Percentiles rank a stretch among this genome's conserved stretches.
Evolutionary conservation across 35 echinoderm and acorn worm genomes (phyloP).

Genomic region (Lytechinus variegatus): DNA sequence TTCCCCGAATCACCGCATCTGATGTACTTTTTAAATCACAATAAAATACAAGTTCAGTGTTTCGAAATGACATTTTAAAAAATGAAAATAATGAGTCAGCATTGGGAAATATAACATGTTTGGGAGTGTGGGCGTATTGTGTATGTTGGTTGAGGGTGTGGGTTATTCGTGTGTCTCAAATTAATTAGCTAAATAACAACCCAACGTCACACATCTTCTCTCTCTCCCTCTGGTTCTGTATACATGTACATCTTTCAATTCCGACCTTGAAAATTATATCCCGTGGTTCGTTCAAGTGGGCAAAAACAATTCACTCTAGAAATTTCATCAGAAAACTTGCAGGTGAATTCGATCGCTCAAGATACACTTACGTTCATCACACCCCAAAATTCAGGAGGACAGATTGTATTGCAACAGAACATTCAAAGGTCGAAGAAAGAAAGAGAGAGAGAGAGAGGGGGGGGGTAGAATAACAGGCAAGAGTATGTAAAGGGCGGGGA

Average conservation of each 20-base stretch:
- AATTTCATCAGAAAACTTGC: background rate
- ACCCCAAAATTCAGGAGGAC: background rate
- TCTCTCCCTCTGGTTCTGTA: background rate
- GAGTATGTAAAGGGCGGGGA: no score
- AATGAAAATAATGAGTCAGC: no score
- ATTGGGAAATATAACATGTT: no score
- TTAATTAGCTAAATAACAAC: no score
- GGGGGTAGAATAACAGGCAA: no score
- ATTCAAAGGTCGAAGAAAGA: background rate
- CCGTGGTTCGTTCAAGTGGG: background rate
- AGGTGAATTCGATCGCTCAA: background rate
- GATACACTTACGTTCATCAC: background rate
- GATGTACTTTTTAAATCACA: no score
- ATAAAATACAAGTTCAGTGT: no score
- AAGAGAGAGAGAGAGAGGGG: no score
- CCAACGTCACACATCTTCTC: background rate
- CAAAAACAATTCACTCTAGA: background rate
- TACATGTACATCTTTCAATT: background rate
- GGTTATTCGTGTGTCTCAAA: no score
- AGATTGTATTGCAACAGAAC: background rate
- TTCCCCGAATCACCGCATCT: no score
- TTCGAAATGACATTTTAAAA: background rate
- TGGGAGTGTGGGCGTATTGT: no score
- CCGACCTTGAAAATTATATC: background rate
- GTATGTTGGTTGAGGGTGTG: no score